Evolutionary conservation across 2,888 invertebrate species (phyloP).

Genomic region (Lasius fuliginosus): DNA sequence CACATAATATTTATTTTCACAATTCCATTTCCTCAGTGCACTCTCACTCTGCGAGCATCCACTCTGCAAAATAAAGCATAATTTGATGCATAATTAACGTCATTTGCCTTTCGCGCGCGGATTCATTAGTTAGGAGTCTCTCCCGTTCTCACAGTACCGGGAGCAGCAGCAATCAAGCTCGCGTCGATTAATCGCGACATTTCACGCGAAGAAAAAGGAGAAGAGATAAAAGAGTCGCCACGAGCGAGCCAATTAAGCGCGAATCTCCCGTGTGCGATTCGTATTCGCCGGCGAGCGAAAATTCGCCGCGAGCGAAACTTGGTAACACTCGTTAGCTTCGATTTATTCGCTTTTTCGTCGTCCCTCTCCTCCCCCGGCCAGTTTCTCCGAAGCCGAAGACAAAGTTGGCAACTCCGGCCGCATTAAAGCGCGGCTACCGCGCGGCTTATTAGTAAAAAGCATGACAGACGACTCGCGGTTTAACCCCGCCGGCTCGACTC

Average conservation of each 20-base stretch:
- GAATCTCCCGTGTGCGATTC: conserved; percentile 46
- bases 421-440: conserved; percentile 73
- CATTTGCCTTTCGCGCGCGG: not conserved
- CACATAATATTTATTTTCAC: conserved; percentile 9
- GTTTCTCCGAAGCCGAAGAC: conserved; percentile 63
- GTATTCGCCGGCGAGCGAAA: conserved; percentile 31
- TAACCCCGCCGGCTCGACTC: conserved; percentile 75
- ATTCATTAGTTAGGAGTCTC: conserved; percentile 30
- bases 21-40: not conserved
- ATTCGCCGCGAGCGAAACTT: conserved; percentile 45
- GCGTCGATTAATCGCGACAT: conserved; percentile 45
- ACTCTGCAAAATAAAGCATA: conserved; percentile 28
- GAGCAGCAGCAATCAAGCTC: conserved; percentile 10
- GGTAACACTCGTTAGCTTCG: conserved; percentile 54
- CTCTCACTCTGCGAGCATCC: conserved; percentile 1
- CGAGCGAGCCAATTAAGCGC: conserved; percentile 29
- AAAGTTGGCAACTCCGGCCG: conserved; percentile 67
- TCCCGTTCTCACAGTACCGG: not conserved
- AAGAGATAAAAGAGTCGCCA: not conserved
- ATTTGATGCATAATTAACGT: not conserved
- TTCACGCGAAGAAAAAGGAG: not conserved
- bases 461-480: conserved; percentile 83
- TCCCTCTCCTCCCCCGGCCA: conserved; percentile 32
- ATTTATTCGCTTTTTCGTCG: conserved; percentile 53
- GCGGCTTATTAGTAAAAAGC: conserved; percentile 83